Percentiles rank a stretch among this genome's conserved stretches.
phyloP scores from a whole-genome alignment of 2,888 invertebrate genomes.

The Ormia ochracea region DNA sequence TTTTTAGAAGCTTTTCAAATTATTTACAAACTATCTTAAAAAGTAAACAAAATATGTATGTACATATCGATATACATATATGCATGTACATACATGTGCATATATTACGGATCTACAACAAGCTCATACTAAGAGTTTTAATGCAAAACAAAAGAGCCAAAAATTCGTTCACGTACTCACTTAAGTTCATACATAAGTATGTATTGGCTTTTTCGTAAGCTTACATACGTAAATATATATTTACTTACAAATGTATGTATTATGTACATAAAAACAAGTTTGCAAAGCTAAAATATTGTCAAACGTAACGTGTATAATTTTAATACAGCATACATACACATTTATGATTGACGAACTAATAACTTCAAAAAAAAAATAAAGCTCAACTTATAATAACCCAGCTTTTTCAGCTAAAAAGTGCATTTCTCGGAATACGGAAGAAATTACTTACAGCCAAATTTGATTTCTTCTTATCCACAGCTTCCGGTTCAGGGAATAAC shows the following conservation, averaged over 20 bases:
- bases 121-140: too few relatives aligned
- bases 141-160: neutral
- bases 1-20: too few relatives aligned
- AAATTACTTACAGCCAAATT: constrained; percentile 71
- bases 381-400: neutral
- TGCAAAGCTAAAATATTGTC: neutral
- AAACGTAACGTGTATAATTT: neutral
- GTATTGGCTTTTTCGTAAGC: neutral
- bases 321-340: neutral
- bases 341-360: neutral
- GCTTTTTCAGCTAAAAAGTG: neutral
- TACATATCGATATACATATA: too few relatives aligned
- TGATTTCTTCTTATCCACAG: constrained; percentile 69
- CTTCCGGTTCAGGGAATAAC: constrained; percentile 69
- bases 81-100: neutral
- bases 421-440: neutral
- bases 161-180: neutral
- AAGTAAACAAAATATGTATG: too few relatives aligned
- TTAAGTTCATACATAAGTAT: neutral
- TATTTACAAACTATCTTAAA: too few relatives aligned
- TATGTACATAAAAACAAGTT: neutral
- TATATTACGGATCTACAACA: neutral
- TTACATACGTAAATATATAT: neutral
- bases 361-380: neutral
- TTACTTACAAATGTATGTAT: neutral